Base-by-base conservation (phyloP, 2,888 invertebrate species). In the Eucriotettix oculatus region DNA sequence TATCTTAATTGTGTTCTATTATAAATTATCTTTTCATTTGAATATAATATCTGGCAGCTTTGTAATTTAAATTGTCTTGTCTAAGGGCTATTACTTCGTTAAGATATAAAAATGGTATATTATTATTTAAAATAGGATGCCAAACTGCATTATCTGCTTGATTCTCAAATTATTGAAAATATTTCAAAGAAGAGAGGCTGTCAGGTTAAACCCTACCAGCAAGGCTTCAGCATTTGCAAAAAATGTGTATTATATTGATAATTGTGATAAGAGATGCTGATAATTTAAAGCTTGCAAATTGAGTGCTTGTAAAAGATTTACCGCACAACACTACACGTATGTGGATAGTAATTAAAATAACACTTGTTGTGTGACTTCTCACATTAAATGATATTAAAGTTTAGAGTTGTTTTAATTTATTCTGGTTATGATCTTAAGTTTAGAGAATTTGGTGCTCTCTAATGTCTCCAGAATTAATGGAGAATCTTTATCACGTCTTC, bases 201-300 rank as follows among this genome's bases (percentile, higher is more conserved):
- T 29, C 29, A 29, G 29, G 29, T 29, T 29, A 29, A 29, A 29
- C 29, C 48, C 40, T 41, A 52, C 42, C 52, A 56, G 52, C 42
- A 42, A 52, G 52, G 60, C 60, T 60, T 60, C 56, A 56, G 56
- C 60, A 60, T 60, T 60, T 60, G 56, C 59, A 29, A 43, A 54
- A 58, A 54, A 43, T 43, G 42, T 29, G 7, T 29, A 29, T 29
- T 29, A 29, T 29, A 29, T 29, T 29, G 29, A 29, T 29, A 29
- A 29, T 29, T 29, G 29, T 29, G 29, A 29, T 29, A 29, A 29
- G 29, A 29, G 29, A 29, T 29, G 29, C 29, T 29, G 29, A 29
- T 29, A 29, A 29, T 29, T 29, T 29, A 48, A 48, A 48, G n/a
- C n/a, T 48, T 48, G 48, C 48, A 14, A 48, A 48, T 29, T 29